Evolutionary conservation across 2,888 invertebrate genomes (phyloP).

Genomic region (Tetragonisca angustula): DNA sequence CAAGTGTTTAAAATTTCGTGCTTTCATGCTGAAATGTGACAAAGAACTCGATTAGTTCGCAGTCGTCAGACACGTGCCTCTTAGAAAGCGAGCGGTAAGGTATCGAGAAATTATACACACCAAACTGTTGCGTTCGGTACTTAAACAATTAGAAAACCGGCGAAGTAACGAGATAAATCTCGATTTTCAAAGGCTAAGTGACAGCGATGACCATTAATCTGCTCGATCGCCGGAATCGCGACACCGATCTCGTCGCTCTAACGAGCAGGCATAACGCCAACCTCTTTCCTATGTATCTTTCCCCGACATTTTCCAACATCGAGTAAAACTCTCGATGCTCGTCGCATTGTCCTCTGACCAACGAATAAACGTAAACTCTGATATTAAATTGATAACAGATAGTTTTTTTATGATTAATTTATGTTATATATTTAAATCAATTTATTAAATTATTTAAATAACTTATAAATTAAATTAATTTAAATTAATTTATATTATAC

Average conservation of each 20-base stretch:
- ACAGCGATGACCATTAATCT: conserved; percentile 71
- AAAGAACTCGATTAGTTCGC: background rate
- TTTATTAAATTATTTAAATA: no score
- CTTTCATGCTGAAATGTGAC: no score
- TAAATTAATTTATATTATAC: no score
- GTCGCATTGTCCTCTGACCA: conserved; percentile 29
- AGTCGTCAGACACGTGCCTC: conserved; percentile 12
- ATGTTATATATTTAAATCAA: no score
- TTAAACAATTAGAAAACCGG: conserved; percentile 65
- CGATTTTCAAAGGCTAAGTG: conserved; percentile 67
- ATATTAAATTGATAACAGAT: background rate
- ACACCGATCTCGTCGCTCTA: conserved; percentile 69
- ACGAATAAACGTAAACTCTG: conserved; percentile 54
- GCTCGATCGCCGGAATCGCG: conserved; percentile 68
- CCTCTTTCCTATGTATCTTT: conserved; percentile 26
- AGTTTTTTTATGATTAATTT: no score
- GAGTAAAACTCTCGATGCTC: conserved; percentile 30
- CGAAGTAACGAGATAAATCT: conserved; percentile 66
- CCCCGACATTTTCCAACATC: background rate
- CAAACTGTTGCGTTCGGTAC: conserved; percentile 10
- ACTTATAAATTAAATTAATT: no score
- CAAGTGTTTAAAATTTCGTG: no score
- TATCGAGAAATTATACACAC: background rate
- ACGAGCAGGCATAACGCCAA: conserved; percentile 72
- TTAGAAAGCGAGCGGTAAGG: background rate